Base-by-base conservation (phyloP, 2,888 invertebrate genomes). In the Drosophila peninsularis region DNA sequence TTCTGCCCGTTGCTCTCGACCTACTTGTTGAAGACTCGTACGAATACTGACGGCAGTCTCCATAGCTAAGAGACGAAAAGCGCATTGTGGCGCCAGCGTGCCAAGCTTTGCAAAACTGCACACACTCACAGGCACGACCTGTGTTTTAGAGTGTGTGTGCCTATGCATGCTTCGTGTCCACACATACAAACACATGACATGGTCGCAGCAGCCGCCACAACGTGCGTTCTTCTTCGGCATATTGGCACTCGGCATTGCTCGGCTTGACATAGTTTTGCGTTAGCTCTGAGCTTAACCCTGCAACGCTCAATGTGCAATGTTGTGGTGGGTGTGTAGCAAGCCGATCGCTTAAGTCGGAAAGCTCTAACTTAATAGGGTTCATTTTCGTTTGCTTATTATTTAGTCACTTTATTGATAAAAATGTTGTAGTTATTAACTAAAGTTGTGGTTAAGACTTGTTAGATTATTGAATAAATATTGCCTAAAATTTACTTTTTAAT, bases 21-120 rank as follows among this genome's bases (percentile, higher is more conserved):
- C 78, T 74, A 75, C 85, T 87, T 70, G 85, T 72, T 75, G 78
- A 66, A 74, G 68, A 76, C 61, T 72, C 67, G 69, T 54, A 68
- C 75, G 71, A 82, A 72, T 71, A 85, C 89, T 85, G 70, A 70
- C 53, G 49, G 42, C 41, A 37, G 41, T 34, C 32, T 37, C 45
- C 44, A 50, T 37, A 56, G 32, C 56, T 27, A 53, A 62, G 60
- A 78, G 62, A 56, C 61, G 24, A 55, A 62, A 66, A 69, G 60
- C 63, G 66, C 69, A 75, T 60, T 66, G 57, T 58, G 69, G 68
- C 72, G 68, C 61, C 69, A 74, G 77, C 68, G 74, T 68, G 56
- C 62, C 49, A 70, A 79, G 76, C 81, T 78, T 71, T 71, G 71
- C 47, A 60, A 30, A 55, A 34, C 19, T 41, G 36, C 37, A 57